A percentile compares a stretch with the other conserved stretches of the same genome.
phyloP scores from a whole-genome alignment of 1,140 invertebrate species.

The Teleopsis dalmanni region DNA sequence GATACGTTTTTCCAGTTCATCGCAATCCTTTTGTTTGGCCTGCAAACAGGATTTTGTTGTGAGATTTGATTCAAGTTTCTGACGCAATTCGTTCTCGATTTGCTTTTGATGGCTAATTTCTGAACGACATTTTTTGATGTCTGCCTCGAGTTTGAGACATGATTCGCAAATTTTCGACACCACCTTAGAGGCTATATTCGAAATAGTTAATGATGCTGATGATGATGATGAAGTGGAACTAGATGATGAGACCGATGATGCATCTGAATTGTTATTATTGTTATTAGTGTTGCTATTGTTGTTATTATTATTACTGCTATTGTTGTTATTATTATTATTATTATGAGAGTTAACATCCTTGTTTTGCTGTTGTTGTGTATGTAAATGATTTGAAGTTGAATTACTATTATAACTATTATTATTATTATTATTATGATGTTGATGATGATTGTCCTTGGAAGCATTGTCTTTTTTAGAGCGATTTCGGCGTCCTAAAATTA shows the following conservation, averaged over 20 bases:
- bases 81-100: slow-evolving; percentile 73
- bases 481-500: slow-evolving; percentile 34
- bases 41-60: slow-evolving; percentile 42
- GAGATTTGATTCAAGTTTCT: slow-evolving; percentile 56
- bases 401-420: slow-evolving; percentile 7
- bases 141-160: slow-evolving; percentile 53
- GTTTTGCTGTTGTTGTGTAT: slow-evolving; percentile 20
- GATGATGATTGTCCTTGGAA: slow-evolving; percentile 43
- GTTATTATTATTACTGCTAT: slow-evolving; percentile 18
- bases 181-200: slow-evolving; percentile 38
- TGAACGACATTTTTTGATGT: slow-evolving; percentile 71
- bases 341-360: slow-evolving; percentile 3
- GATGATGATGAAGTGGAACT: slow-evolving; percentile 17
- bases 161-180: slow-evolving; percentile 42
- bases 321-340: slow-evolving; percentile 18
- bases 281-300: slow-evolving; percentile 4
- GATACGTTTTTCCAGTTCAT: slow-evolving; percentile 49
- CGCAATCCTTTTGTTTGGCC: slow-evolving; percentile 43
- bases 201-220: slow-evolving; percentile 26
- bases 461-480: slow-evolving; percentile 38
- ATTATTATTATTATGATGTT: slow-evolving; percentile 16
- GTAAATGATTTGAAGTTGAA: slow-evolving; percentile 1
- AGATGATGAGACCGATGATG: slow-evolving; percentile 28
- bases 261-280: slow-evolving; percentile 27
- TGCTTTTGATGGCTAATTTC: slow-evolving; percentile 71